phyloP scores from a whole-genome alignment of 2,113 vertebrate species.

The Ancistrus triradiatus region DNA sequence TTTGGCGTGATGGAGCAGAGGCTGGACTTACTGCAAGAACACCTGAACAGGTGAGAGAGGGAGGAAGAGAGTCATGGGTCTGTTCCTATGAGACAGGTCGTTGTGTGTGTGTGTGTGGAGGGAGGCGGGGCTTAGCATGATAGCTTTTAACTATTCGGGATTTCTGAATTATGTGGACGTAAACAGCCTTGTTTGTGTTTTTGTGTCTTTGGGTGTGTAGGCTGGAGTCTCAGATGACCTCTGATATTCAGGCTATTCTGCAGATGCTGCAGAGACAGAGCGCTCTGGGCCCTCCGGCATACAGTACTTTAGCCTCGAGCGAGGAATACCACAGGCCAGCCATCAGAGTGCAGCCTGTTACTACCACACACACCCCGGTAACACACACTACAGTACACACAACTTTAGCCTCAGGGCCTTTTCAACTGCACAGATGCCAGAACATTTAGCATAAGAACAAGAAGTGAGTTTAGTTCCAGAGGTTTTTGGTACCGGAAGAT shows the following conservation, averaged over 20 bases:
- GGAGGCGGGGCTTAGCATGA: no score
- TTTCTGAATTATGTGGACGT: no score
- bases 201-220: constrained; percentile 55
- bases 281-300: constrained; percentile 81
- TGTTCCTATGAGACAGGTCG: no score
- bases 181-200: no score
- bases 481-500: no score
- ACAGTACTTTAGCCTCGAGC: constrained; percentile 83
- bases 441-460: no score
- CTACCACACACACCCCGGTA: constrained; percentile 68
- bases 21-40: constrained; percentile 91
- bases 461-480: no score
- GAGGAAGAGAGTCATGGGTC: no score
- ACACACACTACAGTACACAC: constrained; percentile 5
- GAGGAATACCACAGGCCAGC: constrained; percentile 75
- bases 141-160: no score
- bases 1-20: constrained; percentile 93
- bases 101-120: background rate
- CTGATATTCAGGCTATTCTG: constrained; percentile 92
- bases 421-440: background rate
- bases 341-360: constrained; percentile 63
- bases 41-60: constrained; percentile 98
- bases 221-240: constrained; percentile 93
- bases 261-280: constrained; percentile 89
- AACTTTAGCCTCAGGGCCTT: background rate